These are phyloP conservation scores for Oscheius sp. DNA, from an alignment of 2,888 invertebrate species.

Conservation along the genomic window DNA sequence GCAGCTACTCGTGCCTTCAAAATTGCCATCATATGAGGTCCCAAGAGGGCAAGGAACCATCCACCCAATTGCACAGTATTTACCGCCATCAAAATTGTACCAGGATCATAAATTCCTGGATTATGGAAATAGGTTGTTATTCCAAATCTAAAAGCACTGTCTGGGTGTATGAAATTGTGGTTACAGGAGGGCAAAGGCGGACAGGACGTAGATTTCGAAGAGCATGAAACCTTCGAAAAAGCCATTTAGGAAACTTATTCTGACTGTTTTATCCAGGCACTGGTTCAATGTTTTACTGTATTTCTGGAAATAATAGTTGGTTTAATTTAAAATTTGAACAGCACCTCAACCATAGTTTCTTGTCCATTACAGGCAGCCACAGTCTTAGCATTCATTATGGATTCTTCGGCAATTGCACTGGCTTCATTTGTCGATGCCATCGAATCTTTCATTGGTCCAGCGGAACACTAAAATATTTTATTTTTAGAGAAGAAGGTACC, in stretches of 20 bases:
- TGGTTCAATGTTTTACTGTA: conserved; percentile 16
- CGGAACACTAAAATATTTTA: conserved; percentile 33
- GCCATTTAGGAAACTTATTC: conserved; percentile 32
- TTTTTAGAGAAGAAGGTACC: background rate
- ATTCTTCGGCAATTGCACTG: conserved; percentile 51
- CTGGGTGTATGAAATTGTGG: background rate
- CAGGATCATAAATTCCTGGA: conserved; percentile 22
- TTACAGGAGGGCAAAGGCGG: conserved; percentile 46
- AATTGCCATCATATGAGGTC: conserved; percentile 54
- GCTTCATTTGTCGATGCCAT: conserved; percentile 43
- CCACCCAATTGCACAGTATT: conserved; percentile 40
- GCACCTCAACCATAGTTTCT: conserved; percentile 49
- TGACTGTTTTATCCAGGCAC: background rate
- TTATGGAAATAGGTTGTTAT: conserved; percentile 12
- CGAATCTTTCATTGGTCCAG: conserved; percentile 37
- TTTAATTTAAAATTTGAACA: background rate
- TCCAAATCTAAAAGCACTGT: background rate
- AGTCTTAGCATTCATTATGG: conserved; percentile 54
- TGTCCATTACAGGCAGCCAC: conserved; percentile 60
- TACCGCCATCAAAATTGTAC: conserved; percentile 36
- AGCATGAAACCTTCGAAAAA: conserved; percentile 39
- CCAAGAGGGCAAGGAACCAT: conserved; percentile 58
- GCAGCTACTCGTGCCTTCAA: conserved; percentile 51
- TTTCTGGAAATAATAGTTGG: conserved; percentile 20
- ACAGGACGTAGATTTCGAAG: conserved; percentile 35